These are phyloP conservation scores for Serrognathus titanus DNA, from an alignment of 2,888 invertebrate species.

Conservation along the genomic window DNA sequence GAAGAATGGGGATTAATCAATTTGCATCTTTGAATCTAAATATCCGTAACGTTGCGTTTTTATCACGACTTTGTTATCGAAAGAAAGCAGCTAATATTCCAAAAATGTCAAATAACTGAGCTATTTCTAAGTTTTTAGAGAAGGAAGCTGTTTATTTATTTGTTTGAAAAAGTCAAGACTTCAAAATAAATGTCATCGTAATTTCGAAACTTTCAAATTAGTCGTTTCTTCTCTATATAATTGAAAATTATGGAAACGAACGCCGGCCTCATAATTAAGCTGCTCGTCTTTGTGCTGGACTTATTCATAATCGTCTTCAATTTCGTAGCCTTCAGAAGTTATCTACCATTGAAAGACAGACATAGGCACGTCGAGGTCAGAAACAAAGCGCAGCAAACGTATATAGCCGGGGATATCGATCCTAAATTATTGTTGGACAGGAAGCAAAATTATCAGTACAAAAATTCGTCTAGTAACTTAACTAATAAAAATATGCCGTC, in stretches of 20 bases:
- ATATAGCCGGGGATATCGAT: conserved; percentile 11
- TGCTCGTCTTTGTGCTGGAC: conserved; percentile 12
- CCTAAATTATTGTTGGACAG: background rate
- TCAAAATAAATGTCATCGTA: conserved; percentile 7
- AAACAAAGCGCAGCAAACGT: conserved; percentile 13
- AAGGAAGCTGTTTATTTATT: no score
- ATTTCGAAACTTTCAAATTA: conserved; percentile 10
- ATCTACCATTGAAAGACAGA: conserved; percentile 5
- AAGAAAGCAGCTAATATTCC: no score
- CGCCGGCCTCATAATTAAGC: conserved; percentile 12
- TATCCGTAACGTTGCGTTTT: no score
- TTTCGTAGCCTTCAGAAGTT: conserved; percentile 12
- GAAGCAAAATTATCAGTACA: conserved; percentile 4
- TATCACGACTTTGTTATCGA: no score
- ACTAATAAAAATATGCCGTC: conserved; percentile 2
- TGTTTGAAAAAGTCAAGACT: background rate
- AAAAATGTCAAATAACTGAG: background rate
- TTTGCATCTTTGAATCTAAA: no score
- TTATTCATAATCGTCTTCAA: conserved; percentile 13
- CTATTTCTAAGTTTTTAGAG: background rate
- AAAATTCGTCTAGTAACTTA: background rate
- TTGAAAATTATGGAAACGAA: conserved; percentile 12
- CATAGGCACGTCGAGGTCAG: background rate
- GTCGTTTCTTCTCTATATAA: conserved; percentile 3
- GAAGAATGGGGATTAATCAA: no score